These are phyloP conservation scores for Heliocidaris tuberculata DNA, from an alignment of 35 echinoderm and acorn worm genomes.

Conservation along the genomic window DNA sequence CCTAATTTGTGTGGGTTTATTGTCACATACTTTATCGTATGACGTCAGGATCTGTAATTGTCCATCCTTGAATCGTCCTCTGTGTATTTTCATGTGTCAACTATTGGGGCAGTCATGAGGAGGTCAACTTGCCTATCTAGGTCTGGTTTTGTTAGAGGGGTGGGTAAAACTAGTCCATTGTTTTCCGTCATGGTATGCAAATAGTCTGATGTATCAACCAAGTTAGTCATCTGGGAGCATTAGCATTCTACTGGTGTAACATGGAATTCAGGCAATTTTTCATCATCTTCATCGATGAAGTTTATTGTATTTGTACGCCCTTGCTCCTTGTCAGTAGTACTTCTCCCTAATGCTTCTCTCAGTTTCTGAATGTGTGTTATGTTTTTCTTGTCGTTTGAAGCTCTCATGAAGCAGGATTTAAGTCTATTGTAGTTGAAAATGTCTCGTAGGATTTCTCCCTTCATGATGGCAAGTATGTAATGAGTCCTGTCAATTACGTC, in stretches of 20 bases:
- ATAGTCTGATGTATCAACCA: not conserved
- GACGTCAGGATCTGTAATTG: not conserved
- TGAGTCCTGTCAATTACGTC: conserved; percentile 61
- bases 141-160: not conserved
- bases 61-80: conserved; percentile 41
- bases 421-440: conserved; percentile 64
- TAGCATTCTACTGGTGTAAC: not conserved
- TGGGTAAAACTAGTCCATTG: not conserved
- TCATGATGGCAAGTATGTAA: conserved; percentile 50
- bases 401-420: conserved; percentile 60
- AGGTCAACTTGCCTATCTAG: not conserved
- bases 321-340: not conserved
- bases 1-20: no score
- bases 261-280: conserved; percentile 15
- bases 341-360: conserved; percentile 42
- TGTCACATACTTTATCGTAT: not conserved
- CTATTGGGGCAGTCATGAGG: not conserved
- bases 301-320: conserved; percentile 36
- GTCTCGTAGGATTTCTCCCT: no score
- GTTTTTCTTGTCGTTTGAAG: not conserved
- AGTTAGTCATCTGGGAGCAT: not conserved
- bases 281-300: conserved; percentile 58
- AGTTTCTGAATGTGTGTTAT: conserved; percentile 53
- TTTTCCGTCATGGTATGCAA: not conserved
- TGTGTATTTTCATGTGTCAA: not conserved